Evolutionary conservation across 1,140 invertebrate species (phyloP), one percentile per base, ranked within the genome.

Genomic region (Melipona quadrifasciata): DNA sequence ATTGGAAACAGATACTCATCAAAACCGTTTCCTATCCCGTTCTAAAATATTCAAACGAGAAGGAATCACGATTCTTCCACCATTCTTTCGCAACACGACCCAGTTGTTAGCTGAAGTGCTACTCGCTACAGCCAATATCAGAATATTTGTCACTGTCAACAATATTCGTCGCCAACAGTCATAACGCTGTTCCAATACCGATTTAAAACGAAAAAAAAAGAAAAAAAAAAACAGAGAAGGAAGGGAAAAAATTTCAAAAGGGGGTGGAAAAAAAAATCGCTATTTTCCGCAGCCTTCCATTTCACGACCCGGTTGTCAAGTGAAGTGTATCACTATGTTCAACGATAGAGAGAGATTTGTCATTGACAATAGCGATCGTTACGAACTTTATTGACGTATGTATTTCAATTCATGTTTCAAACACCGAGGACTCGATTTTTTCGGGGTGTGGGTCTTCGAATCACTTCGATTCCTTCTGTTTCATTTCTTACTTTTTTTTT

Each of bases 101-200:
- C 64, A 34, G 39, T 67, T 78, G 53, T 58, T 19, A 53, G 47
- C 12, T n/a, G 61, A 67, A 78, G 47, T 67, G 76, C 47, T 34
- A 24, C 47, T 6, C 19, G 47, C 16, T 67, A 67, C 47, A 19
- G 67, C 64, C 76, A 53, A 67, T 53, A 67, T 53, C 34, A 31
- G 64, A 67, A 78, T 78, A 67, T 78, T 68, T n/a, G 64, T 78
- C 64, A 67, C 64, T 67, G 47, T 67, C 76, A 78, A 78, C 47
- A 78, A 78, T 68, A 67, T 67, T 67, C 64, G 12, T 47, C 21
- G 76, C 39, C 19, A 67, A 58, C 39, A 64, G 47, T 53, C 47
- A 21, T 78, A 51, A 78, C 64, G 51, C 27, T 27, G 5, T 78
- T 78, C n/a, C 39, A 65, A 65, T 65, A 24, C 12, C 51, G 64